phyloP scores from a whole-genome alignment of 2,113 vertebrate species.

The Myotis davidii region DNA sequence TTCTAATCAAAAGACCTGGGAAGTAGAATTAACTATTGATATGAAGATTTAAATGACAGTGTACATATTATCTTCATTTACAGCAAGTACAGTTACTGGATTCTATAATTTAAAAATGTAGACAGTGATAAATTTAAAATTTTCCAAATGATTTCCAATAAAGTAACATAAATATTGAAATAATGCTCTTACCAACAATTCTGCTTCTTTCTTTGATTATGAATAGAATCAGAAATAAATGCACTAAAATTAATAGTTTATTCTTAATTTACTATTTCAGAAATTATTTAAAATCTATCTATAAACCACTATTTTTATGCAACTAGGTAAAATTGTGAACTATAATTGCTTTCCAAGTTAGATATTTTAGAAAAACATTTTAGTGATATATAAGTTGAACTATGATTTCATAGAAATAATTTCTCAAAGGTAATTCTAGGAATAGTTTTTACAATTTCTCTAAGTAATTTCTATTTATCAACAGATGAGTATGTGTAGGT shows the following conservation, averaged over 20 bases:
- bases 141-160: constrained; percentile 57
- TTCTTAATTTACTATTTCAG: not conserved
- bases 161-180: constrained; percentile 55
- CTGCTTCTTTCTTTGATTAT: not conserved
- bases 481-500: not conserved
- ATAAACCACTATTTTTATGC: not conserved
- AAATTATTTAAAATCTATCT: not conserved
- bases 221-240: not conserved
- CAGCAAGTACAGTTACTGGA: constrained; percentile 35
- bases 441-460: not conserved
- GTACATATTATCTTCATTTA: constrained; percentile 62
- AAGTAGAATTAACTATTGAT: constrained; percentile 43
- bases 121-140: constrained; percentile 67
- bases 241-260: not conserved
- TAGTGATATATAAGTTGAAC: not conserved
- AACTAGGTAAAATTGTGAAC: not conserved
- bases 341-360: not conserved
- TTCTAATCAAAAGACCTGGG: not conserved
- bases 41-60: constrained; percentile 52
- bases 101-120: constrained; percentile 56
- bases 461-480: not conserved
- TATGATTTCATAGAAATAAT: not conserved
- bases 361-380: not conserved
- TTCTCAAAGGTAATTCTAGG: not conserved
- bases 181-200: not conserved